Percentiles rank a stretch among this genome's conserved stretches.
Evolutionary conservation across 2,113 vertebrate species (phyloP).

Genomic region (Coptodon rendalli): DNA sequence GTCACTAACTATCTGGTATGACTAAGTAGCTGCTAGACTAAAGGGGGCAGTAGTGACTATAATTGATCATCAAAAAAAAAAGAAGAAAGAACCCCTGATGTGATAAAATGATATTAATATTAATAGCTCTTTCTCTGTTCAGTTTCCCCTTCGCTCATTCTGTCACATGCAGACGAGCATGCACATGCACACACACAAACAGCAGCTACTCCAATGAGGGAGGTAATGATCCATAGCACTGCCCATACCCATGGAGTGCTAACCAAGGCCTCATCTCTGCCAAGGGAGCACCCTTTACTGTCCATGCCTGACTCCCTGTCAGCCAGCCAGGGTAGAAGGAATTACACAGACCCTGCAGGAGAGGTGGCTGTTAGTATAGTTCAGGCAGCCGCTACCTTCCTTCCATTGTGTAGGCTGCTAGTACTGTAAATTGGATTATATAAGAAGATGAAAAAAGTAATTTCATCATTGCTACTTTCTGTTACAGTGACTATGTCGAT

Average conservation of each 20-base stretch:
- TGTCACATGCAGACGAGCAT: conserved; percentile 6
- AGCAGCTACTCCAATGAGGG: conserved; percentile 28
- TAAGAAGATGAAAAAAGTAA: background rate
- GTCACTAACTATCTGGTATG: background rate
- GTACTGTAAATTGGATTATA: background rate
- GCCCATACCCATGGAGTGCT: conserved; percentile 62
- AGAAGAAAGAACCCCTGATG: conserved; percentile 8
- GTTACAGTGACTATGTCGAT: background rate
- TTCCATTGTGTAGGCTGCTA: background rate
- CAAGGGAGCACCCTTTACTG: conserved; percentile 60
- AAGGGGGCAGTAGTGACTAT: conserved; percentile 62
- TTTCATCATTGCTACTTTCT: background rate
- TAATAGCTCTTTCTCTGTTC: conserved; percentile 36
- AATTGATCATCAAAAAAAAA: conserved; percentile 23
- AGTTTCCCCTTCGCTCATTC: conserved; percentile 24
- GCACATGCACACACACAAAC: background rate
- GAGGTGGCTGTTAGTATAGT: background rate
- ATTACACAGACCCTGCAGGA: conserved; percentile 21
- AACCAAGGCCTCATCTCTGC: conserved; percentile 48
- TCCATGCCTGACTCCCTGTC: conserved; percentile 57
- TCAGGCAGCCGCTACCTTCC: background rate
- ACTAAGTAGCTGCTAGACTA: conserved; percentile 25
- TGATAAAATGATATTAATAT: conserved; percentile 42
- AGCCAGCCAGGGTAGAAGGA: conserved; percentile 19
- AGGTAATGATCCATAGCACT: conserved; percentile 74